Evolutionary conservation across 2,797 vertebrate species (phyloP).

Genomic region (Chanos chanos): DNA sequence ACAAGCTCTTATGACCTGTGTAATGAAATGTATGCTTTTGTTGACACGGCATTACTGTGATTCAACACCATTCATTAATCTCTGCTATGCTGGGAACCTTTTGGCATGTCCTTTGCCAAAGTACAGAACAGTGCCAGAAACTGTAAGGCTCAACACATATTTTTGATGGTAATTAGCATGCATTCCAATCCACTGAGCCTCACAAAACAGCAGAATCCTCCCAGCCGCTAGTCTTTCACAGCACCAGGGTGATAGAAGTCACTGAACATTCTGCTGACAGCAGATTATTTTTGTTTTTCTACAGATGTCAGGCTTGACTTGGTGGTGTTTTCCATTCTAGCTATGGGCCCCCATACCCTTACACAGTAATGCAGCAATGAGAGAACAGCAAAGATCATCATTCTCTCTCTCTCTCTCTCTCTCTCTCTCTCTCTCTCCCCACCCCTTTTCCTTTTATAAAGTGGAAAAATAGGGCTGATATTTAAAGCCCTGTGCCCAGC

Average conservation of each 20-base stretch:
- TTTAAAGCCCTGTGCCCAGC: conserved; percentile 60
- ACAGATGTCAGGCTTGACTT: conserved; percentile 81
- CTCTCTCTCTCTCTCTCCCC: conserved; percentile 7
- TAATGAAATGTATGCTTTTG: conserved; percentile 71
- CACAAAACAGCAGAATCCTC: conserved; percentile 77
- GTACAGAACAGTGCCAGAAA: conserved; percentile 70
- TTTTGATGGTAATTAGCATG: conserved; percentile 92
- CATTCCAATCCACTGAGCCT: conserved; percentile 96
- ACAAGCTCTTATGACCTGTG: conserved; percentile 62
- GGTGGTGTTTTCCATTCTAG: conserved; percentile 73
- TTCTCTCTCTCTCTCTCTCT: conserved; percentile 21
- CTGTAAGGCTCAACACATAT: conserved; percentile 71
- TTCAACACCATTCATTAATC: conserved; percentile 76
- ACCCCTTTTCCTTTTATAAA: conserved; percentile 40
- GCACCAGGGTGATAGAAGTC: conserved; percentile 78
- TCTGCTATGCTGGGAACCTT: conserved; percentile 67
- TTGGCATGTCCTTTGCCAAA: conserved; percentile 71
- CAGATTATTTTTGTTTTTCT: conserved; percentile 90
- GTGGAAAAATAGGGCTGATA: conserved; percentile 53
- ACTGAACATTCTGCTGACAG: conserved; percentile 84
- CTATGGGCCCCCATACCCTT: conserved; percentile 45
- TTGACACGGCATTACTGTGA: conserved; percentile 73
- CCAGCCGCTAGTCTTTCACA: conserved; percentile 76
- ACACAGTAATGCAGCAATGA: conserved; percentile 41
- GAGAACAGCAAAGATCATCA: conserved; percentile 38